phyloP scores from a whole-genome alignment of 2,888 invertebrate species.

The Caenorhabditis sinica region DNA sequence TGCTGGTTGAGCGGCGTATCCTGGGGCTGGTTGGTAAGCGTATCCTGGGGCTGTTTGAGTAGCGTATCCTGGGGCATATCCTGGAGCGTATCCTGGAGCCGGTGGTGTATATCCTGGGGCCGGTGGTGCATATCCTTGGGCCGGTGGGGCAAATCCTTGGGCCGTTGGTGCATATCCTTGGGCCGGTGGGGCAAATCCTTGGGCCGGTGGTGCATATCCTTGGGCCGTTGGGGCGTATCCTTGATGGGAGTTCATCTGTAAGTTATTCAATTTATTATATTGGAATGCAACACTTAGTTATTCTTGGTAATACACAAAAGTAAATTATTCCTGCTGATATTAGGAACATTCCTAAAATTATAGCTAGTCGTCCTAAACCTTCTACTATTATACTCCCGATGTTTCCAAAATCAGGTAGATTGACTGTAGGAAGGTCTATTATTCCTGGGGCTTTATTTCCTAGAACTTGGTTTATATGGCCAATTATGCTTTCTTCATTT shows the following conservation, averaged over 20 bases:
- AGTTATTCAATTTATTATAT: neutral
- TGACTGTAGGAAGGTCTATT: neutral
- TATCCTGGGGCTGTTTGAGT: too few relatives aligned
- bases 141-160: too few relatives aligned
- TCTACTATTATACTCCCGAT: neutral
- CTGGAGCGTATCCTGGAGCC: too few relatives aligned
- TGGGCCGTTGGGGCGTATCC: neutral
- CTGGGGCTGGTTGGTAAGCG: too few relatives aligned
- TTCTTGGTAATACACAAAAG: neutral
- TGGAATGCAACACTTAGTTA: neutral
- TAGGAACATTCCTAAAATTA: neutral
- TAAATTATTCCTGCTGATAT: conserved; percentile 1
- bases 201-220: too few relatives aligned
- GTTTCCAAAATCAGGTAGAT: conserved; percentile 3
- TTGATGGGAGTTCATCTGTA: neutral
- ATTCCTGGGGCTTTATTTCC: neutral
- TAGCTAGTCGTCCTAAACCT: neutral
- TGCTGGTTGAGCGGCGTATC: too few relatives aligned
- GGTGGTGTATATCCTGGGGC: too few relatives aligned
- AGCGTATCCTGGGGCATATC: too few relatives aligned
- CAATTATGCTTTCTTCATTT: neutral
- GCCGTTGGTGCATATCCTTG: too few relatives aligned
- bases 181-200: too few relatives aligned
- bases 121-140: too few relatives aligned
- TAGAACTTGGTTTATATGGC: neutral